These are phyloP conservation scores for Harpagoxenus sublaevis DNA, from an alignment of 2,888 invertebrate species.

Conservation along the genomic window DNA sequence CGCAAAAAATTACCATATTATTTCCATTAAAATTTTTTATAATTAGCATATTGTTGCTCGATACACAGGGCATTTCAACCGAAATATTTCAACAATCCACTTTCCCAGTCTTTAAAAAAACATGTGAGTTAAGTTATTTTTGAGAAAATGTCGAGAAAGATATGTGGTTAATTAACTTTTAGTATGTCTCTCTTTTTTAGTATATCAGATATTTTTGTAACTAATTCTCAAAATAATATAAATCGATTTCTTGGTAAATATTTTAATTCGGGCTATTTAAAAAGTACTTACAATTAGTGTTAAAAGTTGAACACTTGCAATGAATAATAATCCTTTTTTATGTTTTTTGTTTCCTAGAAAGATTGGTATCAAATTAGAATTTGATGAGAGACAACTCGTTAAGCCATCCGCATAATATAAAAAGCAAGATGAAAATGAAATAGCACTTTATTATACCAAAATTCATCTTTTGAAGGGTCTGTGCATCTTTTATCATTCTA, in stretches of 20 bases:
- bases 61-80: neutral
- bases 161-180: neutral
- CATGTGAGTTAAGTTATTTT: neutral
- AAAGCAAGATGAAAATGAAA: neutral
- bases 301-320: neutral
- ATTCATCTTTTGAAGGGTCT: neutral
- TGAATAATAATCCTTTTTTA: neutral
- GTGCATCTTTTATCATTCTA: slow-evolving; percentile 13
- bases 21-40: neutral
- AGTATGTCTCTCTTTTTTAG: neutral
- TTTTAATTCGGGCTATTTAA: neutral
- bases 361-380: neutral
- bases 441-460: neutral
- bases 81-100: neutral
- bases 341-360: neutral
- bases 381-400: neutral
- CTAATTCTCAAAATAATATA: neutral
- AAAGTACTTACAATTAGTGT: neutral
- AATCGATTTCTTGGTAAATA: neutral
- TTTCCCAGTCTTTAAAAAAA: neutral
- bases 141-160: neutral
- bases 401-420: neutral
- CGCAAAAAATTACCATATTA: neutral
- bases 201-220: neutral
- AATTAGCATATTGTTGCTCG: neutral